A percentile compares a stretch with the other conserved stretches of the same genome.
These are phyloP conservation scores for Rotaria macrura DNA, from an alignment of 2,888 invertebrate species.

Conservation along the genomic window DNA sequence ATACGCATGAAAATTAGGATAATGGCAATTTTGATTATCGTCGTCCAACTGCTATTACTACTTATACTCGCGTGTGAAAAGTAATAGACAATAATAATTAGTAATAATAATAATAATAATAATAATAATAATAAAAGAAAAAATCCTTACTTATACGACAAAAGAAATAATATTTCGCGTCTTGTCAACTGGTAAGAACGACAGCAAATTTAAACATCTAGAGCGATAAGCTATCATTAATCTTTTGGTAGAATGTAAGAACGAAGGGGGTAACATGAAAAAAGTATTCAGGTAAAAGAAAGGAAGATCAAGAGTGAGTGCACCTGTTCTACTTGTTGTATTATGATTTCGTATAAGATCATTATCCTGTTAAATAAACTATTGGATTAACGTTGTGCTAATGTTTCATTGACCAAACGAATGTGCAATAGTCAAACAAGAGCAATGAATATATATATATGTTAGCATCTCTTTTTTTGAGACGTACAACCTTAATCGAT, in stretches of 20 bases:
- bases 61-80: neutral
- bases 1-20: constrained; percentile 8
- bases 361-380: neutral
- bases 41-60: neutral
- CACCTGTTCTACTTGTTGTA: neutral
- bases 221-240: constrained; percentile 15
- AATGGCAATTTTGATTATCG: constrained; percentile 12
- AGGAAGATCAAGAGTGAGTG: neutral
- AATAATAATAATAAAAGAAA: neutral
- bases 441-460: neutral
- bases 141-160: neutral
- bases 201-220: neutral
- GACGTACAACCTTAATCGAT: neutral
- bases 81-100: neutral
- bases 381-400: neutral
- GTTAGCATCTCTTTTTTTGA: neutral
- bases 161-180: neutral
- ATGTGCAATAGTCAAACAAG: neutral
- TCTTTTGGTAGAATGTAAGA: neutral
- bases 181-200: neutral
- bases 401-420: neutral
- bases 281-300: neutral
- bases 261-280: neutral
- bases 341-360: neutral
- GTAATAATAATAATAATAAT: too few species aligned